Evolutionary conservation across 1,140 invertebrate genomes (phyloP).

Genomic region (Drosophila nikananu): DNA sequence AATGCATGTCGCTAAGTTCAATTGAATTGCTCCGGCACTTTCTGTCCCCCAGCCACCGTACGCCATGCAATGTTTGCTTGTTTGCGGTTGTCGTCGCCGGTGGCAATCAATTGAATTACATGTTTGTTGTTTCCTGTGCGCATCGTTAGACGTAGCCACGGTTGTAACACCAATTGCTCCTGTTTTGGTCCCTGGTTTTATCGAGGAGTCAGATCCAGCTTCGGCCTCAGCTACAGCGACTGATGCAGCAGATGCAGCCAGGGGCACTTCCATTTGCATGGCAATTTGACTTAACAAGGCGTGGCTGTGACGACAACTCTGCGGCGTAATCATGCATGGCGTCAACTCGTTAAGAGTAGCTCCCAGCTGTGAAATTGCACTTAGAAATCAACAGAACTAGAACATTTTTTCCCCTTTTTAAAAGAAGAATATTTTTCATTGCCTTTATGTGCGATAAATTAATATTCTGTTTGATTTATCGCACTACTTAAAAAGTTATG

Average conservation of each 20-base stretch:
- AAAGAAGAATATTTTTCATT: no score
- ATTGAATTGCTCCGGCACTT: conserved; percentile 64
- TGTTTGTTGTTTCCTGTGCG: conserved; percentile 73
- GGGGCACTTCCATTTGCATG: conserved; percentile 75
- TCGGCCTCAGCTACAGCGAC: neutral
- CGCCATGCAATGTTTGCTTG: conserved; percentile 32
- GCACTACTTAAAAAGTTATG: no score
- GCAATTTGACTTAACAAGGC: conserved; percentile 75
- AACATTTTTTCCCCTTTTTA: no score
- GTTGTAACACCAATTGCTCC: conserved; percentile 23
- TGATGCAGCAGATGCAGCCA: conserved; percentile 24
- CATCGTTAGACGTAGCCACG: conserved; percentile 65
- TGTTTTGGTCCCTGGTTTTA: conserved; percentile 14
- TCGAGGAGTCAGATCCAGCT: neutral
- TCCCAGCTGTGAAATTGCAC: conserved; percentile 22
- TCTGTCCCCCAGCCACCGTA: neutral
- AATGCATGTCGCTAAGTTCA: conserved; percentile 66
- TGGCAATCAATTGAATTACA: conserved; percentile 81
- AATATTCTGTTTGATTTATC: no score
- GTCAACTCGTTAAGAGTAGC: conserved; percentile 30
- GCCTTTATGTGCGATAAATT: no score
- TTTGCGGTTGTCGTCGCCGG: conserved; percentile 47
- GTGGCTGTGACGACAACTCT: conserved; percentile 44
- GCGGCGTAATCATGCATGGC: conserved; percentile 63
- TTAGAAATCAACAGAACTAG: neutral